phyloP scores from a whole-genome alignment of 2,888 invertebrate genomes.

The Lacanobia oleracea region DNA sequence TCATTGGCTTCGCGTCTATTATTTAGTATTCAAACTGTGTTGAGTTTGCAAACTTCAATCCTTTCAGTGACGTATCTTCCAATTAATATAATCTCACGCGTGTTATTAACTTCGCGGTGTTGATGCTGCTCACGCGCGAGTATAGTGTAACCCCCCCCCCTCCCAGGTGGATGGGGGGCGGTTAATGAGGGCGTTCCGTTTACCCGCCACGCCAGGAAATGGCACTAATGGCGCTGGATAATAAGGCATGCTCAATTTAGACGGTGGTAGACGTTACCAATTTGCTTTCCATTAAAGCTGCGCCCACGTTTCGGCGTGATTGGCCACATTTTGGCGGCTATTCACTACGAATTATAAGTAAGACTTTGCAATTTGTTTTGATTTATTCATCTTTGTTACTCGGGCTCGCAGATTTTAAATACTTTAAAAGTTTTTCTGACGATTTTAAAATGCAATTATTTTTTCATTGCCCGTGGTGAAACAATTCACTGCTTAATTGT shows the following conservation, averaged over 20 bases:
- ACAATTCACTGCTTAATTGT: background rate
- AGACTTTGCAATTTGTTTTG: slow-evolving; percentile 53
- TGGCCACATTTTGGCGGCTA: slow-evolving; percentile 63
- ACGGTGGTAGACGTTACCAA: slow-evolving; percentile 66
- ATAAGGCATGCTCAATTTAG: slow-evolving; percentile 72
- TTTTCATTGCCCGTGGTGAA: background rate
- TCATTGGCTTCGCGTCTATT: slow-evolving; percentile 35
- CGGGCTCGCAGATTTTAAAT: background rate
- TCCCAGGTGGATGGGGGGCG: slow-evolving; percentile 58
- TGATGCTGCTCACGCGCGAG: slow-evolving; percentile 61
- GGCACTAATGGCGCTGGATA: slow-evolving; percentile 74
- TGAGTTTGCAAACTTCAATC: slow-evolving; percentile 50
- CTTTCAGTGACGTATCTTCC: slow-evolving; percentile 61
- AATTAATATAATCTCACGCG: slow-evolving; percentile 63
- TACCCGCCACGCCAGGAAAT: slow-evolving; percentile 67
- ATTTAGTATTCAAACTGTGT: slow-evolving; percentile 56
- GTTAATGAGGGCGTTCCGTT: slow-evolving; percentile 75
- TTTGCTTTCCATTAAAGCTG: slow-evolving; percentile 68
- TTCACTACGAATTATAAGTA: slow-evolving; percentile 57
- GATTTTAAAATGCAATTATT: background rate
- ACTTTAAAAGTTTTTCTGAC: background rate
- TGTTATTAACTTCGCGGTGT: slow-evolving; percentile 52
- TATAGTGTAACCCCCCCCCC: slow-evolving; percentile 53
- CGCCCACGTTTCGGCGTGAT: slow-evolving; percentile 62
- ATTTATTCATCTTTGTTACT: slow-evolving; percentile 30